A percentile compares a stretch with the other conserved stretches of the same genome.
phyloP scores from a whole-genome alignment of 2,888 invertebrate species.

The Tenthredo mesomela region DNA sequence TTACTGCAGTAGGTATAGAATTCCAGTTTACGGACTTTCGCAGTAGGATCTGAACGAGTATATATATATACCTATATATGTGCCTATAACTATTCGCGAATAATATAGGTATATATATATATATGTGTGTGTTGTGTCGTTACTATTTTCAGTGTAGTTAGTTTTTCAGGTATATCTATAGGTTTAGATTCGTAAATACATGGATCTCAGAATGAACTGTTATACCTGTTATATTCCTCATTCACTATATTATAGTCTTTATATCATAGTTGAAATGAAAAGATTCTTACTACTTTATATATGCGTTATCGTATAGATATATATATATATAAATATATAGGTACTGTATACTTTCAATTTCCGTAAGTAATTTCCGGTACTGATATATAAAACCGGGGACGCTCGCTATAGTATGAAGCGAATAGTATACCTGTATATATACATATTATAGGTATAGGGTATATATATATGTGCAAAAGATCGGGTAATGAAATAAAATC shows the following conservation, averaged over 20 bases:
- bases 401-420: background rate
- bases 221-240: background rate
- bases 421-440: background rate
- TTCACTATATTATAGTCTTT: background rate
- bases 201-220: background rate
- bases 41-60: background rate
- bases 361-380: slow-evolving; percentile 32
- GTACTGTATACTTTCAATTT: slow-evolving; percentile 18
- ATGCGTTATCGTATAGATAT: too few relatives aligned
- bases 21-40: slow-evolving; percentile 30
- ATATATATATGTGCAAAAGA: background rate
- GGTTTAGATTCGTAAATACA: background rate
- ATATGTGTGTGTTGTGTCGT: background rate
- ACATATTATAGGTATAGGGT: background rate
- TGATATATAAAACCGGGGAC: background rate
- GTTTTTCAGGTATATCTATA: background rate
- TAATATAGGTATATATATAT: background rate
- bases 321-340: too few relatives aligned
- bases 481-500: background rate
- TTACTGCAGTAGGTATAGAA: slow-evolving; percentile 4
- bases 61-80: background rate
- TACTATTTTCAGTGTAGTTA: background rate
- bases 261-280: slow-evolving; percentile 1
- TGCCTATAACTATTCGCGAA: background rate
- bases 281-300: background rate